Base-by-base conservation (phyloP, 2,797 vertebrate species). In the Lophius americanus region DNA sequence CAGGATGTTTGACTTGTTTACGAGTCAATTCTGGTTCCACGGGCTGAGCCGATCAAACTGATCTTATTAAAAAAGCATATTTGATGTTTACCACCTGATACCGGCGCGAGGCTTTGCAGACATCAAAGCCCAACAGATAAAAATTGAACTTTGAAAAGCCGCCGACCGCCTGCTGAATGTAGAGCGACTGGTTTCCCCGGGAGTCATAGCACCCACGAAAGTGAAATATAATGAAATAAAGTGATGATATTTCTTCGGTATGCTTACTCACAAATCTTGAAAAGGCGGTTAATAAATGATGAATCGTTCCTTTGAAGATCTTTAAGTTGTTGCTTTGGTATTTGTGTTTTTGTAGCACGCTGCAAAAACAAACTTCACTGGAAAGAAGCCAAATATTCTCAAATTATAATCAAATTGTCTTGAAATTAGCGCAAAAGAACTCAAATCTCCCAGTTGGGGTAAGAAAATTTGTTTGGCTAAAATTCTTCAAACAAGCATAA, bases 61-160 rank as follows among this genome's bases (percentile, higher is more conserved):
- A 46, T 68, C 52, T 73, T 64, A 75, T 82, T 57, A 59, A 59
- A 70, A 70, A 23, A 23, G 23, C 54, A 60, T 6, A 43, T 68
- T 61, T 65, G 48, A 73, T 82, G 83, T 80, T 80, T 76, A 74
- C 52, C 65, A 59, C 70, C 75, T 62, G 53, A 68, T 63, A 53
- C 55, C 69, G 65, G 49, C 58, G 60, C 3, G 3, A 0, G n/a
- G 44, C 70, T 76, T 75, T 64, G 60, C 9, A 67, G 37, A 70
- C 61, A 75, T 83, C 75, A 83, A 70, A 80, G 75, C 23, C 23
- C 23, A 23, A 23, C 23, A 23, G 23, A 23, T 23, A 23, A 23
- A 23, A 23, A 23, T 23, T 23, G 23, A 23, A 23, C 23, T 23
- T 23, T 23, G 23, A 23, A 23, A 23, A 2, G 58, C 32, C 35